A percentile compares a stretch with the other conserved stretches of the same genome.
phyloP scores from a whole-genome alignment of 2,797 vertebrate species.

The Etheostoma nigrum region DNA sequence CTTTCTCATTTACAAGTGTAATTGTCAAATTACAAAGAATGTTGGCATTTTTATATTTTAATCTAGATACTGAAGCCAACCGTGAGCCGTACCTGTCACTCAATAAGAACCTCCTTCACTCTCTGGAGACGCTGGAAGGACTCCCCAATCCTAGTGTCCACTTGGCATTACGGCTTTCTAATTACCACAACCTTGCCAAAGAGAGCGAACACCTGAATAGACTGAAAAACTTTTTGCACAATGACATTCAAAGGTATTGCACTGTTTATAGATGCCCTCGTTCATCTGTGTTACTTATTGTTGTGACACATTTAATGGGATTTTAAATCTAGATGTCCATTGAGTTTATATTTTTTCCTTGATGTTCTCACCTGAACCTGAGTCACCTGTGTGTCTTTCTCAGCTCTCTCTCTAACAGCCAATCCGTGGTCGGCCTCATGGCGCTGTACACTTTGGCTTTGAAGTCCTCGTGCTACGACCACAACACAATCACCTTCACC shows the following conservation, averaged over 20 bases:
- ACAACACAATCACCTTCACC: conserved; percentile 72
- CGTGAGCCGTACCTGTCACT: conserved; percentile 76
- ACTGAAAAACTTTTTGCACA: conserved; percentile 83
- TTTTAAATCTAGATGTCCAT: conserved; percentile 1
- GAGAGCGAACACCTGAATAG: conserved; percentile 85
- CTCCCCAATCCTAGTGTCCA: conserved; percentile 90
- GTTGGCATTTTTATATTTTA: neutral
- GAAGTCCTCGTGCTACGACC: conserved; percentile 87
- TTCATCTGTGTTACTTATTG: neutral
- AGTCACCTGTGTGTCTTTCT: conserved; percentile 10
- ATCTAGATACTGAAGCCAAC: conserved; percentile 62
- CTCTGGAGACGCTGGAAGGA: conserved; percentile 64
- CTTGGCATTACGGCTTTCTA: conserved; percentile 90
- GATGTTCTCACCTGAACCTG: conserved; percentile 21
- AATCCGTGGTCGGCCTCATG: conserved; percentile 83
- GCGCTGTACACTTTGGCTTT: conserved; percentile 90
- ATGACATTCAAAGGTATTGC: conserved; percentile 83
- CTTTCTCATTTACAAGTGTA: conserved; percentile 1
- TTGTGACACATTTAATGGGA: neutral
- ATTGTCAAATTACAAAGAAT: neutral
- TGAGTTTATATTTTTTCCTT: neutral
- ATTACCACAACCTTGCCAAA: conserved; percentile 77
- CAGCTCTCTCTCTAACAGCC: conserved; percentile 70
- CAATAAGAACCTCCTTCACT: conserved; percentile 85
- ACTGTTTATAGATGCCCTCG: neutral